Evolutionary conservation across 2,888 invertebrate genomes (phyloP).

Genomic region (Crossocerus cetratus): DNA sequence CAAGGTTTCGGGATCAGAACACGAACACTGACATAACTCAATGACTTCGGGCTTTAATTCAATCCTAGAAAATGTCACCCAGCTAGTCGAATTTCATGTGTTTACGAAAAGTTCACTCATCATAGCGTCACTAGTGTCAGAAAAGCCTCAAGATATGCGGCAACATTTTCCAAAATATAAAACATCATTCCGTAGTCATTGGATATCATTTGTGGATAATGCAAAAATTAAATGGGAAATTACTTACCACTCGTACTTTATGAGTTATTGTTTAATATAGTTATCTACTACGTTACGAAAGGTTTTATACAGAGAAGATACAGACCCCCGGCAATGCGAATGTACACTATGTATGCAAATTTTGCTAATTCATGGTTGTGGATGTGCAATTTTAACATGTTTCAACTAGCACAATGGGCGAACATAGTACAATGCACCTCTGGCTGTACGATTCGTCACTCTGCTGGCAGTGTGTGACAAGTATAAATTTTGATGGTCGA

Average conservation of each 20-base stretch:
- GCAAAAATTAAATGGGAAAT: slow-evolving; percentile 29
- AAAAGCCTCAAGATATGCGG: not conserved
- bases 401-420: slow-evolving; percentile 1
- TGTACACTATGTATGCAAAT: slow-evolving; percentile 24
- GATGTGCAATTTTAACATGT: slow-evolving; percentile 3
- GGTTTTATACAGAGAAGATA: slow-evolving; percentile 72
- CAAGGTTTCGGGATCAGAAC: slow-evolving; percentile 53
- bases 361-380: slow-evolving; percentile 2
- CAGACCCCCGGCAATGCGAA: slow-evolving; percentile 69
- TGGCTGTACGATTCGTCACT: not conserved
- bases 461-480: no score
- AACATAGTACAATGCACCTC: not conserved
- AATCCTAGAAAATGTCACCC: slow-evolving; percentile 35
- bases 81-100: not conserved
- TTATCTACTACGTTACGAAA: slow-evolving; percentile 31
- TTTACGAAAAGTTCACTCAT: not conserved
- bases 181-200: slow-evolving; percentile 40
- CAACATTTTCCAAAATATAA: slow-evolving; percentile 33
- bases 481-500: no score
- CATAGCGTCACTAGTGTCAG: no score
- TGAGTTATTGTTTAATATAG: slow-evolving; percentile 39
- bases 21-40: slow-evolving; percentile 33
- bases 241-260: slow-evolving; percentile 54
- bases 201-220: slow-evolving; percentile 35
- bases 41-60: slow-evolving; percentile 34